Percentiles rank a stretch among this genome's conserved stretches.
These are phyloP conservation scores for Scrobipalpa costella DNA, from an alignment of 2,888 invertebrate genomes.

Conservation along the genomic window DNA sequence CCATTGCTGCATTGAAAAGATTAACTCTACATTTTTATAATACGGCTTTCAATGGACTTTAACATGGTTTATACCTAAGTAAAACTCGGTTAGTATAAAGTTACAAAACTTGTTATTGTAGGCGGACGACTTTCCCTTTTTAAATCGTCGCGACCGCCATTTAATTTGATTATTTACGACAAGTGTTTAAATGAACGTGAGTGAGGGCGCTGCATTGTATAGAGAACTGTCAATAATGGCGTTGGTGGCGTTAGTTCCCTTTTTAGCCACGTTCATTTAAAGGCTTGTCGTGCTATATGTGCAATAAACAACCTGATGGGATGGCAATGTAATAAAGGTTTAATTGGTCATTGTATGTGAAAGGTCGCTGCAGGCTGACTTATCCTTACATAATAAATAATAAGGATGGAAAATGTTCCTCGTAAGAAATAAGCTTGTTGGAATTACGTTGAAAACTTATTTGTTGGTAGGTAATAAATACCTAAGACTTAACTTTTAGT, in stretches of 20 bases:
- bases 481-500: too few relatives aligned
- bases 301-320: slow-evolving; percentile 14
- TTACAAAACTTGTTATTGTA: slow-evolving; percentile 40
- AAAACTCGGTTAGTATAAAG: background rate
- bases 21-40: background rate
- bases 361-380: background rate
- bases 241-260: too few relatives aligned
- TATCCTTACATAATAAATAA: slow-evolving; percentile 7
- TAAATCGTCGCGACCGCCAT: slow-evolving; percentile 26
- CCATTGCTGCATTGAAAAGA: background rate
- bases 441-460: background rate
- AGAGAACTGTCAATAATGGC: too few relatives aligned
- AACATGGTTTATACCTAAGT: background rate
- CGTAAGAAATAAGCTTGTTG: background rate
- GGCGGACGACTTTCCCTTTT: slow-evolving; percentile 76
- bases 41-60: background rate
- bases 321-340: background rate
- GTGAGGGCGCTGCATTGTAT: too few relatives aligned
- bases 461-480: background rate
- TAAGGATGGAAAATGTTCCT: background rate
- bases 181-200: too few relatives aligned
- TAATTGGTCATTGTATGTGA: background rate
- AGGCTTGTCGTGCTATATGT: background rate
- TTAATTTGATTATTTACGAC: slow-evolving; percentile 34
- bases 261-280: too few relatives aligned